Evolutionary conservation across 1,140 invertebrate genomes (phyloP).

Genomic region (Drosophila tani): DNA sequence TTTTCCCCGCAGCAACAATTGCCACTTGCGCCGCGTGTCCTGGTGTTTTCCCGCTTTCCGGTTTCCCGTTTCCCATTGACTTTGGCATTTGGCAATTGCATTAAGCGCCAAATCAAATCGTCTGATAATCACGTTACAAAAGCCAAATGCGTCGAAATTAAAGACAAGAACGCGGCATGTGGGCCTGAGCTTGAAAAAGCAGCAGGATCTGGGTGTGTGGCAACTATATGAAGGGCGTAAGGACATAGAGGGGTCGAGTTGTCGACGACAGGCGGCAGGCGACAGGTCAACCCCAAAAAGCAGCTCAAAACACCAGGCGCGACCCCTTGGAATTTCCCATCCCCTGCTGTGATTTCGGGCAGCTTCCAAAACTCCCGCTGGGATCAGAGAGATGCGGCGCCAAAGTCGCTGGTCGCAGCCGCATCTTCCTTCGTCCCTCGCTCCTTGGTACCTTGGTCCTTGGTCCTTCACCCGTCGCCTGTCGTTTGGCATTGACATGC

Average conservation of each 20-base stretch:
- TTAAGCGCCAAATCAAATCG: constrained; percentile 85
- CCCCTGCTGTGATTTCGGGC: constrained; percentile 76
- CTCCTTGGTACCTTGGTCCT: background rate
- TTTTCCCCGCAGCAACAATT: constrained; percentile 10
- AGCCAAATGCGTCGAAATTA: constrained; percentile 82
- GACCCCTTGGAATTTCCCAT: constrained; percentile 18
- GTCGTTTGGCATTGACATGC: constrained; percentile 45
- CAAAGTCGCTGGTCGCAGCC: constrained; percentile 30
- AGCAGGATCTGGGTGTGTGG: constrained; percentile 18
- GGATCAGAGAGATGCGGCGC: constrained; percentile 77
- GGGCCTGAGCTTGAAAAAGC: constrained; percentile 20
- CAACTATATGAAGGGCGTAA: constrained; percentile 19
- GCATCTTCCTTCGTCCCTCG: constrained; percentile 14
- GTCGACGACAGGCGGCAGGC: constrained; percentile 34
- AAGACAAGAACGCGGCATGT: constrained; percentile 72
- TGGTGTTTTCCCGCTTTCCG: background rate
- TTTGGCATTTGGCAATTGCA: constrained; percentile 82
- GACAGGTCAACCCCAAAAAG: constrained; percentile 56
- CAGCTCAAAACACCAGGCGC: constrained; percentile 60
- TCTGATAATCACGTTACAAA: constrained; percentile 85
- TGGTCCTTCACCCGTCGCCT: constrained; percentile 3
- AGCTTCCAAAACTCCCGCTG: constrained; percentile 71
- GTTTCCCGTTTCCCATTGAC: constrained; percentile 51
- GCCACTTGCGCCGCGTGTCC: constrained; percentile 4
- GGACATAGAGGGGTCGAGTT: constrained; percentile 36